These are phyloP conservation scores for Dicycla oo DNA, from an alignment of 2,888 invertebrate genomes.

Conservation along the genomic window DNA sequence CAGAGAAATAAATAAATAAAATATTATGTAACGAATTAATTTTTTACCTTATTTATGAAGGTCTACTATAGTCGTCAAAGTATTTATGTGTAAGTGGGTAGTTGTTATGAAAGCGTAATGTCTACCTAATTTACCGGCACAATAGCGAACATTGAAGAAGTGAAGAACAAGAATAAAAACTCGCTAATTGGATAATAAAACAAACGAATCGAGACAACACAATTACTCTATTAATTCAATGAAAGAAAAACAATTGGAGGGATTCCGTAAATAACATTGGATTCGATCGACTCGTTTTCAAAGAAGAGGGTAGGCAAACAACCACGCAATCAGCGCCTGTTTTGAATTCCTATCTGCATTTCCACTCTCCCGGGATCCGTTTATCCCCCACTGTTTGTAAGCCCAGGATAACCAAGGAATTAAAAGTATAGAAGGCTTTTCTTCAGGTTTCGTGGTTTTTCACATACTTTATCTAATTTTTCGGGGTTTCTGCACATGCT, in stretches of 20 bases:
- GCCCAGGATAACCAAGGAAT: conserved; percentile 10
- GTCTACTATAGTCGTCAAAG: not conserved
- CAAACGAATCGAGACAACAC: conserved; percentile 10
- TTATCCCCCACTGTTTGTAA: conserved; percentile 29
- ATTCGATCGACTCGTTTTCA: conserved; percentile 11
- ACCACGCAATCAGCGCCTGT: conserved; percentile 25
- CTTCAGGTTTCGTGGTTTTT: not conserved
- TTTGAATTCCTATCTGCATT: conserved; percentile 28
- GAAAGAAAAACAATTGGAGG: conserved; percentile 1
- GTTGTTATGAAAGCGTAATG: not conserved
- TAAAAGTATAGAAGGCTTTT: not conserved
- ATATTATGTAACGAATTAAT: not conserved
- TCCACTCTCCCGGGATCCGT: not conserved
- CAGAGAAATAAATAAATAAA: too few species aligned
- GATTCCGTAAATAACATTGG: conserved; percentile 10
- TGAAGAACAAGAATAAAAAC: not conserved
- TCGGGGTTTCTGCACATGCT: not conserved
- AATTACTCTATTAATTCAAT: conserved; percentile 12
- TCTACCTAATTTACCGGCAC: not conserved
- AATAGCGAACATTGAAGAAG: not conserved
- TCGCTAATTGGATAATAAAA: not conserved
- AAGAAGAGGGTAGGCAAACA: conserved; percentile 18
- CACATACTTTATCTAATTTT: not conserved
- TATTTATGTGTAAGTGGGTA: not conserved
- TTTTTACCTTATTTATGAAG: not conserved